Evolutionary conservation across 2,888 invertebrate genomes (phyloP).

Genomic region (Tachina lurida): DNA sequence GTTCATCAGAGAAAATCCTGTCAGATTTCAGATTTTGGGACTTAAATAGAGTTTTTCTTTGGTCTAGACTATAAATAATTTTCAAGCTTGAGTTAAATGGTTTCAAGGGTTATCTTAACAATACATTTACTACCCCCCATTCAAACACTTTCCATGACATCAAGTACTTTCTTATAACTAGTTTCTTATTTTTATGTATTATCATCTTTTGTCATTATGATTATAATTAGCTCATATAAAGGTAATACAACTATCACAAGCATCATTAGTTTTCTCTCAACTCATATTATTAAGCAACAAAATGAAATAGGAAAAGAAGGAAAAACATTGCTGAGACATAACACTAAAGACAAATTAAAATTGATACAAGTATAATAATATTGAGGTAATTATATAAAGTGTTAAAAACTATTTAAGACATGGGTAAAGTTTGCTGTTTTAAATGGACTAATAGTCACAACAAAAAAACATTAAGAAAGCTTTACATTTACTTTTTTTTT

Average conservation of each 20-base stretch:
- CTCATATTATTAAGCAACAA: slow-evolving; percentile 1
- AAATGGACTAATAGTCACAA: not conserved
- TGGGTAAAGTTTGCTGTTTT: slow-evolving; percentile 4
- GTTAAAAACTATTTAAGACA: not conserved
- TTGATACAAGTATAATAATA: slow-evolving; percentile 35
- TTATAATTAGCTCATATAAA: slow-evolving; percentile 52
- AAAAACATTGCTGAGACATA: not conserved
- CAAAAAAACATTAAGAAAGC: not conserved
- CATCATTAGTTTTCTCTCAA: slow-evolving; percentile 43
- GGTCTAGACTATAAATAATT: no score
- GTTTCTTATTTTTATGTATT: slow-evolving; percentile 45
- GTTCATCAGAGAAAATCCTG: no score
- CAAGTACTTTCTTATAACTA: slow-evolving; percentile 15
- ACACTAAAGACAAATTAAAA: slow-evolving; percentile 41
- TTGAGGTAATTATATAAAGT: slow-evolving; percentile 23
- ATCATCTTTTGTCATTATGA: slow-evolving; percentile 61
- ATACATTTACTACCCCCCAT: not conserved
- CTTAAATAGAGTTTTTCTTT: no score
- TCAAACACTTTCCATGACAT: not conserved
- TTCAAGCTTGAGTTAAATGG: not conserved
- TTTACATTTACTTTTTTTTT: not conserved
- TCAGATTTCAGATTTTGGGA: not conserved
- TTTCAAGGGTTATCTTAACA: slow-evolving; percentile 31
- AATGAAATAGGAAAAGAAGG: not conserved
- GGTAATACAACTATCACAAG: slow-evolving; percentile 42